phyloP scores from a whole-genome alignment of 2,888 invertebrate genomes.

The Ichneumon xanthorius region DNA sequence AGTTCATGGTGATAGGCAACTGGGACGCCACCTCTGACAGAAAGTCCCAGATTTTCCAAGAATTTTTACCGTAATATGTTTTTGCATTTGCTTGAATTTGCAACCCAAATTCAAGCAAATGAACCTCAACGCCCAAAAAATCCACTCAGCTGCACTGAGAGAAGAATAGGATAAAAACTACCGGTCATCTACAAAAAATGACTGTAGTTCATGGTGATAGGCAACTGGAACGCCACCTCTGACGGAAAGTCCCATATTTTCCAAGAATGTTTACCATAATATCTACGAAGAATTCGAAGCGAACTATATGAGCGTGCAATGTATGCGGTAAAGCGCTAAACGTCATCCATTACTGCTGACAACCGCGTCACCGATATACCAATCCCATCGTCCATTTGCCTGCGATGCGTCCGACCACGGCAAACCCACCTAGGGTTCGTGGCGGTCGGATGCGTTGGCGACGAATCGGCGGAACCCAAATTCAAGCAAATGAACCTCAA shows the following conservation, averaged over 20 bases:
- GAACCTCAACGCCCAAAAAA: background rate
- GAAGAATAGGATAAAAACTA: too few relatives aligned
- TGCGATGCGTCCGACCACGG: constrained; percentile 34
- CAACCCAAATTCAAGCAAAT: background rate
- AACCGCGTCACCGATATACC: constrained; percentile 72
- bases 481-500: background rate
- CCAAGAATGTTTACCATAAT: too few relatives aligned
- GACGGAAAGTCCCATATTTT: too few relatives aligned
- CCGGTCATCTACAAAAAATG: too few relatives aligned
- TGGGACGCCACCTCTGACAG: too few relatives aligned
- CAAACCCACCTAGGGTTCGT: background rate
- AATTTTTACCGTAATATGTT: too few relatives aligned
- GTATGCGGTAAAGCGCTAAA: constrained; percentile 47
- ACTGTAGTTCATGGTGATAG: too few relatives aligned
- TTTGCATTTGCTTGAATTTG: background rate
- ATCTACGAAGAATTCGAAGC: background rate
- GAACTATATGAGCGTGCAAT: background rate
- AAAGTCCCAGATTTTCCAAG: too few relatives aligned
- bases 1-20: too few relatives aligned
- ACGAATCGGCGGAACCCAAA: constrained; percentile 11
- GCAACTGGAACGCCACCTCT: too few relatives aligned
- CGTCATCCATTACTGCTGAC: constrained; percentile 74
- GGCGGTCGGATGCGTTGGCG: constrained; percentile 2
- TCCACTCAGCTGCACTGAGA: too few relatives aligned
- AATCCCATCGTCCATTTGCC: constrained; percentile 57